These are phyloP conservation scores for Conus ventricosus DNA, from an alignment of 1,140 invertebrate genomes.

Conservation along the genomic window DNA sequence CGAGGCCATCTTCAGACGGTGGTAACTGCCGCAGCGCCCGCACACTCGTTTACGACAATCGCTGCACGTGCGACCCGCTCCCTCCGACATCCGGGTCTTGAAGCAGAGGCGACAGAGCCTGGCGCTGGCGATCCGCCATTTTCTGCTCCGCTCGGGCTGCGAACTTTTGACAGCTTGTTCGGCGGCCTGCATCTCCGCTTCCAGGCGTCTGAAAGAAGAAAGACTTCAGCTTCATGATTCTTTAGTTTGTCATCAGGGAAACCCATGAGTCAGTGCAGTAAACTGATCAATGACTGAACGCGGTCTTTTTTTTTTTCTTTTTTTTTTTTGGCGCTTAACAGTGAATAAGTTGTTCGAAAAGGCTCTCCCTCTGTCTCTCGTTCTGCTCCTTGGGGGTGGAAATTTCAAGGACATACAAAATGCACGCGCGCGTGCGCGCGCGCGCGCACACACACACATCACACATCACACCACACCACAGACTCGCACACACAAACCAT, in stretches of 20 bases:
- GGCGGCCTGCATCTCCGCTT: slow-evolving; percentile 45
- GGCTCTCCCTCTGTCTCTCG: too few species aligned
- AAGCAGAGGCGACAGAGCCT: slow-evolving; percentile 61
- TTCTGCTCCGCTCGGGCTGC: slow-evolving; percentile 34
- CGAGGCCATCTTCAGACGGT: slow-evolving; percentile 40
- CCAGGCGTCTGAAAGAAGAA: slow-evolving; percentile 47
- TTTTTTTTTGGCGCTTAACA: too few species aligned
- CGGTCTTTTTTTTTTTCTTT: too few species aligned
- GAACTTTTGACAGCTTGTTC: slow-evolving; percentile 40
- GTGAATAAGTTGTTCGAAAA: too few species aligned
- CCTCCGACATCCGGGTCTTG: slow-evolving; percentile 64
- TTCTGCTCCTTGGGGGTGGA: too few species aligned
- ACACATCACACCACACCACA: too few species aligned
- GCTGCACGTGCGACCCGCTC: slow-evolving; percentile 55
- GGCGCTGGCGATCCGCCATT: slow-evolving; percentile 49
- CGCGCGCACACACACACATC: too few species aligned
- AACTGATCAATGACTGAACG: too few species aligned
- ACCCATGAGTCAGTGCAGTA: neutral
- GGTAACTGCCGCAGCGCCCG: slow-evolving; percentile 56
- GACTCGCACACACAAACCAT: too few species aligned
- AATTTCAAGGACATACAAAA: too few species aligned
- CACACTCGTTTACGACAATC: slow-evolving; percentile 65
- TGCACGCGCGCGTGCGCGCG: too few species aligned
- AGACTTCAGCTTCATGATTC: too few species aligned
- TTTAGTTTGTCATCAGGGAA: neutral